These are phyloP conservation scores for Oplegnathus fasciatus DNA, from an alignment of 2,113 vertebrate genomes.

Conservation along the genomic window DNA sequence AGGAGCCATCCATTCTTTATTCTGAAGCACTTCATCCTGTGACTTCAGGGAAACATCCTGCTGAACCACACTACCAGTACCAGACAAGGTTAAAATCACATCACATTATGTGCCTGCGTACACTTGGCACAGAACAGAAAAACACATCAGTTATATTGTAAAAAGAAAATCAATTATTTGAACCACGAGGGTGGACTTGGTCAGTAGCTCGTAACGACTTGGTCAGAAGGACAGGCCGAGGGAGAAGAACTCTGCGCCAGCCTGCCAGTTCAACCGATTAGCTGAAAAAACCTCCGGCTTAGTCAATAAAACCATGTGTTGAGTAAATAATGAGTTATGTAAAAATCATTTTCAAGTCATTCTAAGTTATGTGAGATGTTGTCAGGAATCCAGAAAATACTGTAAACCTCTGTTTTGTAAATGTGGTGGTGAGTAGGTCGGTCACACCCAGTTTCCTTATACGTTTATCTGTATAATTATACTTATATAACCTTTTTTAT, in stretches of 20 bases:
- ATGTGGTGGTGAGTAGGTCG: background rate
- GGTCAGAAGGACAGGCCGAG: background rate
- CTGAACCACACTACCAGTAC: background rate
- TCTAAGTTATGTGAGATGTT: background rate
- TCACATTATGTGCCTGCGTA: background rate
- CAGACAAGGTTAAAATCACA: conserved; percentile 3
- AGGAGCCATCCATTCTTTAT: background rate
- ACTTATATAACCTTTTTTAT: background rate
- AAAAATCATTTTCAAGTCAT: background rate
- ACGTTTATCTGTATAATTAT: background rate
- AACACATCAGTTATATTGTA: conserved; percentile 7
- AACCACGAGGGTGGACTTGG: conserved; percentile 1
- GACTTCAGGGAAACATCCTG: background rate
- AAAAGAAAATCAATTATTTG: background rate
- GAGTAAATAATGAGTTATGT: background rate
- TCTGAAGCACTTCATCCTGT: background rate
- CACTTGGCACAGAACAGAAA: conserved; percentile 9
- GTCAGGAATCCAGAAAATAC: background rate
- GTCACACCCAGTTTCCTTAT: background rate
- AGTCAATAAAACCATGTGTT: background rate
- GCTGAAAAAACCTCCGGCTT: background rate
- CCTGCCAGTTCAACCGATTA: background rate
- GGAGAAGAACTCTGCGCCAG: background rate
- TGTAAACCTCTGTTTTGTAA: background rate
- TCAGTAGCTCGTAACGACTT: too few relatives aligned